phyloP scores from a whole-genome alignment of 2,113 vertebrate genomes.

The Cathartes aura region DNA sequence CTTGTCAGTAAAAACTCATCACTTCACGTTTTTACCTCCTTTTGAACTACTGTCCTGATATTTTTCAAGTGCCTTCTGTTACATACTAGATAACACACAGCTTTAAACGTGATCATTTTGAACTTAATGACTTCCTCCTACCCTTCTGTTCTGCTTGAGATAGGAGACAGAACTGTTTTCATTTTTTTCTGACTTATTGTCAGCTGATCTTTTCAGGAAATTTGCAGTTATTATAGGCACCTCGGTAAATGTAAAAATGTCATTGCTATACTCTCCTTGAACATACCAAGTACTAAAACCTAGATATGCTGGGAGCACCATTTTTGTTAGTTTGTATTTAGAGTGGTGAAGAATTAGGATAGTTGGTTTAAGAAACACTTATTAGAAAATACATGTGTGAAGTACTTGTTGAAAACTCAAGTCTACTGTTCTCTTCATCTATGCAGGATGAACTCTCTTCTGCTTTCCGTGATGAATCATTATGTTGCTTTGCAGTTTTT shows the following conservation, averaged over 20 bases:
- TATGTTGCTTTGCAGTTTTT: slow-evolving; percentile 24
- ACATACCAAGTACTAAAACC: background rate
- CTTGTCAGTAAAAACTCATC: background rate
- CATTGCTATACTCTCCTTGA: background rate
- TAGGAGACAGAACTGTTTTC: background rate
- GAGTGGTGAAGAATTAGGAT: background rate
- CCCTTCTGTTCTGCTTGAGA: background rate
- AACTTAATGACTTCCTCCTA: background rate
- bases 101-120: slow-evolving; percentile 10
- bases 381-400: background rate
- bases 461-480: slow-evolving; percentile 54
- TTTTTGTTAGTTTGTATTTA: background rate
- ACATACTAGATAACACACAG: background rate
- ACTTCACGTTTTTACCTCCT: background rate
- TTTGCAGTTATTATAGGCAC: background rate
- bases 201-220: background rate
- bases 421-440: background rate
- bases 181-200: background rate
- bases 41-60: background rate
- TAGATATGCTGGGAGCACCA: background rate
- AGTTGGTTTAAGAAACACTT: background rate
- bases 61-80: slow-evolving; percentile 22
- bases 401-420: background rate
- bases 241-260: background rate
- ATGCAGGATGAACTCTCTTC: background rate